Evolutionary conservation across 1,140 invertebrate genomes (phyloP).

Genomic region (Leptinotarsa defecta): DNA sequence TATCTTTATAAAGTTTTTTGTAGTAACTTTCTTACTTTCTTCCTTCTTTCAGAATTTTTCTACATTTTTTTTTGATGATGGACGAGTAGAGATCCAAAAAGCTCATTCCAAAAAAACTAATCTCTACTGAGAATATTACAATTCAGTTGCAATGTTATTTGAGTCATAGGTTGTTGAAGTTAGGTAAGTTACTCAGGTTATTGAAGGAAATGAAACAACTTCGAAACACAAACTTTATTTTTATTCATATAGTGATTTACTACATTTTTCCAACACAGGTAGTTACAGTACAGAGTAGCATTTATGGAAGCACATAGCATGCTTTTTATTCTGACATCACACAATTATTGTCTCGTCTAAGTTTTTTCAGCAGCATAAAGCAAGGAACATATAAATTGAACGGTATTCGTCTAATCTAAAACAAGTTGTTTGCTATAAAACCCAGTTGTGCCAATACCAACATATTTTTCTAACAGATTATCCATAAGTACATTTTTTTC

Average conservation of each 20-base stretch:
- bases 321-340: constrained; percentile 21
- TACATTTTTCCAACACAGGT: constrained; percentile 25
- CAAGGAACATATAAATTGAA: constrained; percentile 21
- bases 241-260: constrained; percentile 23
- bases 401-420: constrained; percentile 7
- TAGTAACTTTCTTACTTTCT: too few species aligned
- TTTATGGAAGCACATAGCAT: constrained; percentile 26
- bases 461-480: not conserved
- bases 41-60: too few species aligned
- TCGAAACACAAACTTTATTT: constrained; percentile 24
- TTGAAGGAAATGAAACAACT: constrained; percentile 7
- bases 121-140: too few species aligned
- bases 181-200: too few species aligned
- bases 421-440: constrained; percentile 16
- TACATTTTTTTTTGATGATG: too few species aligned
- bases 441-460: constrained; percentile 8
- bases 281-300: constrained; percentile 23
- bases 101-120: too few species aligned
- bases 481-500: too few species aligned
- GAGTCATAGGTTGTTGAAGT: too few species aligned
- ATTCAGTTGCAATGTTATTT: too few species aligned
- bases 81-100: too few species aligned
- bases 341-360: constrained; percentile 24
- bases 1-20: too few species aligned
- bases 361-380: constrained; percentile 24